Base-by-base conservation (phyloP, 2,797 vertebrate species). In the Sebastes cheni region DNA sequence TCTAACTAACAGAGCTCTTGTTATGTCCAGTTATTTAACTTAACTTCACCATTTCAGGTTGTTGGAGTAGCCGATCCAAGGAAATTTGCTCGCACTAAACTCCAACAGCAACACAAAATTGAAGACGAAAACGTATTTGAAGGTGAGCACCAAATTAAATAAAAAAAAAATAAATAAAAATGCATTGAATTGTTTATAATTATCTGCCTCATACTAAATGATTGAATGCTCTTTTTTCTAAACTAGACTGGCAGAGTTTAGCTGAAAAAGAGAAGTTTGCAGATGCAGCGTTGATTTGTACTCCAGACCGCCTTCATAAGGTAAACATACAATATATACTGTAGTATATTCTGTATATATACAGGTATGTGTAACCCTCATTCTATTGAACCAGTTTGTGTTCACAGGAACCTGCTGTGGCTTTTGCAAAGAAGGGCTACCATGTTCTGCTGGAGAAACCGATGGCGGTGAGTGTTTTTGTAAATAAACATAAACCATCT, bases 381-480 rank as follows among this genome's bases (percentile, higher is more conserved):
- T 56, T 25, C 4, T 32, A 29, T 5, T 58, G 2, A 85, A 67
- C 22, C n/a, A 10, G 2, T 75, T 23, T 83, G 13, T 90, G 60
- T 86, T 16, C 54, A 0, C 81, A 97, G 97, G 96, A 96, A 7
- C 96, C 95, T 64, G 95, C 86, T 0, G 93, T 96, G 80, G 95
- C 94, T 30, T 96, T 97, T 87, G 96, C 91, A 1, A 94, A 90
- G 60, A 95, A 93, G 74, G 95, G 95, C 59, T 97, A 97, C 84
- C 95, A 97, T 72, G 80, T 96, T 80, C 92, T 97, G 42, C 85
- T 97, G 94, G 96, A 96, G 74, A 96, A 97, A 88, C 96, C 96
- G 72, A 94, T 96, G 97, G 96, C 96, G 23, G 97, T 97, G 88
- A 95, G 97, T 96, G 72, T 75, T 36, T 36, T 4, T 11, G 34